These are phyloP conservation scores for Himalopsyche japonica DNA, from an alignment of 2,888 invertebrate species.

Conservation along the genomic window DNA sequence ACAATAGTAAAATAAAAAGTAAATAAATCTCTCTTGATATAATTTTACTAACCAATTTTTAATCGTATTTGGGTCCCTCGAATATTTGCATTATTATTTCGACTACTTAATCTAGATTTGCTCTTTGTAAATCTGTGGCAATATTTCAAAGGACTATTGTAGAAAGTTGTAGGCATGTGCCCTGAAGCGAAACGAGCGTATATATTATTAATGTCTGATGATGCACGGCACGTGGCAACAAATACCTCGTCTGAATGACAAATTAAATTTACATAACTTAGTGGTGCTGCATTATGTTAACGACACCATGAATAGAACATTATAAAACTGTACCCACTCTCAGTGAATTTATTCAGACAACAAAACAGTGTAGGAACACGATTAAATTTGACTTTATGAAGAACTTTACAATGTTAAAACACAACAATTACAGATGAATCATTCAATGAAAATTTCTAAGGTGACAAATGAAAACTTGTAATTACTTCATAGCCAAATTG, in stretches of 20 bases:
- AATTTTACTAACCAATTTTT: no score
- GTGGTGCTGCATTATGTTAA: neutral
- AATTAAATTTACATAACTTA: neutral
- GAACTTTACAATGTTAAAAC: neutral
- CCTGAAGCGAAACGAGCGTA: neutral
- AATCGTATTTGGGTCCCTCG: no score
- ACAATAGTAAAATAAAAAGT: no score
- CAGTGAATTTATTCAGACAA: neutral
- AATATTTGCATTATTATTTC: no score
- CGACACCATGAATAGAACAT: neutral
- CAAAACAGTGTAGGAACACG: neutral
- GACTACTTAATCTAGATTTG: no score
- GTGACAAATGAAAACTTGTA: neutral
- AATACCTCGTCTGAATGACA: neutral
- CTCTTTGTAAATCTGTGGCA: neutral
- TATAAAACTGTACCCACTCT: neutral
- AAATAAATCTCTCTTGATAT: no score
- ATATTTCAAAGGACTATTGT: neutral
- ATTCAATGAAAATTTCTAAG: neutral
- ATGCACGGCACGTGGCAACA: neutral
- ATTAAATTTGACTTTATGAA: neutral
- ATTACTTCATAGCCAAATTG: neutral
- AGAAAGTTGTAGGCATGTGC: neutral
- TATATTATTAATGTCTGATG: neutral
- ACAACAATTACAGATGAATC: neutral